These are phyloP conservation scores for Xenopus borealis DNA, from an alignment of 2,113 vertebrate species.

Conservation along the genomic window DNA sequence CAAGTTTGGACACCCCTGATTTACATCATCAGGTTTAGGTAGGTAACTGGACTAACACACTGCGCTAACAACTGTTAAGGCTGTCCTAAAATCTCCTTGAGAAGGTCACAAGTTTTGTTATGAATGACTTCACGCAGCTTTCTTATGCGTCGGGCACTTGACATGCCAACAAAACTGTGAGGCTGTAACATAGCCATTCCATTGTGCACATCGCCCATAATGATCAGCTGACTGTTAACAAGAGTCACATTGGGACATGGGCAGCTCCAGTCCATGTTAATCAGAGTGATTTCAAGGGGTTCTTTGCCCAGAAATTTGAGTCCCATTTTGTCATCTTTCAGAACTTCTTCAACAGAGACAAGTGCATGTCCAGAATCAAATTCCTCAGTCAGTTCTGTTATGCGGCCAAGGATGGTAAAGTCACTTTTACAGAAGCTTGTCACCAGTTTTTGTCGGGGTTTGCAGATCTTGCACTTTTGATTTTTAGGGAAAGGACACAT, in stretches of 20 bases:
- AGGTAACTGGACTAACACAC: not conserved
- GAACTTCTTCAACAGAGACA: conserved; percentile 86
- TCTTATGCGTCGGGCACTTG: conserved; percentile 77
- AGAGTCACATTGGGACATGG: conserved; percentile 92
- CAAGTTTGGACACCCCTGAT: no score
- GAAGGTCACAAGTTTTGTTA: conserved; percentile 93
- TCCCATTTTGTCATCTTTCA: conserved; percentile 98
- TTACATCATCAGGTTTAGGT: no score
- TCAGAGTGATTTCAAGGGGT: conserved; percentile 87
- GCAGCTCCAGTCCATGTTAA: conserved; percentile 93
- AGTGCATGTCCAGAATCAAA: conserved; percentile 82
- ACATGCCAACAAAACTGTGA: conserved; percentile 83
- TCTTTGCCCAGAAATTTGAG: conserved; percentile 89
- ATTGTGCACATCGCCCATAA: conserved; percentile 87
- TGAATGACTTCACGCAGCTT: conserved; percentile 87
- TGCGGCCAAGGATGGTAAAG: conserved; percentile 86
- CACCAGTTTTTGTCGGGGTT: conserved; percentile 86
- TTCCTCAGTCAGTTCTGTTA: conserved; percentile 85
- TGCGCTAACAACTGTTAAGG: conserved; percentile 61
- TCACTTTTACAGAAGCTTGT: conserved; percentile 94
- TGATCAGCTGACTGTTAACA: conserved; percentile 81
- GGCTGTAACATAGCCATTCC: conserved; percentile 91
- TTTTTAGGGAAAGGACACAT: conserved; percentile 84
- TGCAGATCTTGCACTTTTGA: conserved; percentile 84
- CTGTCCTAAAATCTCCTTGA: conserved; percentile 82